Evolutionary conservation across 1,140 invertebrate species (phyloP).

Genomic region (Lethrus apterus): DNA sequence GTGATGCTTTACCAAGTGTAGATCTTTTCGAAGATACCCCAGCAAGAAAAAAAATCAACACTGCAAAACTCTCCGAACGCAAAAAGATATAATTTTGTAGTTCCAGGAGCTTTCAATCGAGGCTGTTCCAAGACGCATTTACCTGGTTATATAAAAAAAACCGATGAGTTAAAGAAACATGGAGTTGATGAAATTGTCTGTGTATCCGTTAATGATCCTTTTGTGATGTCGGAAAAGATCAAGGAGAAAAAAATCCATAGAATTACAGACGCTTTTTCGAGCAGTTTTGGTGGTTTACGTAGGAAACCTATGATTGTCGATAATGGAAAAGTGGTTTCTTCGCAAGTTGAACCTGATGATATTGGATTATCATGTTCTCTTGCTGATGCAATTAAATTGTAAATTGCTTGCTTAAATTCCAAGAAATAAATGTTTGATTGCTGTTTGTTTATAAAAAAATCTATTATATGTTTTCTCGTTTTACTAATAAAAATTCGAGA

Average conservation of each 20-base stretch:
- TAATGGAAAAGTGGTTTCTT: slow-evolving; percentile 66
- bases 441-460: too few species aligned
- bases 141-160: slow-evolving; percentile 75
- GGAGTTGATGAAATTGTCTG: slow-evolving; percentile 80
- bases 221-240: slow-evolving; percentile 91
- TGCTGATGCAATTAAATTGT: slow-evolving; percentile 64
- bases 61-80: slow-evolving; percentile 60
- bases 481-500: too few species aligned
- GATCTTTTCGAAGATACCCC: slow-evolving; percentile 81
- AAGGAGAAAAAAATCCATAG: slow-evolving; percentile 73
- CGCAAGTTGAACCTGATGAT: slow-evolving; percentile 89
- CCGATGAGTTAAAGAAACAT: slow-evolving; percentile 68
- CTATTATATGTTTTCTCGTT: too few species aligned
- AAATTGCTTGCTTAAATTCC: too few species aligned
- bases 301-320: slow-evolving; percentile 84
- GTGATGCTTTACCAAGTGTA: slow-evolving; percentile 71
- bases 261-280: slow-evolving; percentile 71
- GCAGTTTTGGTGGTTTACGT: slow-evolving; percentile 71
- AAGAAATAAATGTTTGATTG: too few species aligned
- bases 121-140: slow-evolving; percentile 91
- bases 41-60: slow-evolving; percentile 77
- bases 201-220: slow-evolving; percentile 88
- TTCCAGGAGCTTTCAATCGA: slow-evolving; percentile 91
- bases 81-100: slow-evolving; percentile 85
- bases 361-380: slow-evolving; percentile 84